Base-by-base conservation (phyloP, 2,888 invertebrate genomes). In the Seira sanloemensis region DNA sequence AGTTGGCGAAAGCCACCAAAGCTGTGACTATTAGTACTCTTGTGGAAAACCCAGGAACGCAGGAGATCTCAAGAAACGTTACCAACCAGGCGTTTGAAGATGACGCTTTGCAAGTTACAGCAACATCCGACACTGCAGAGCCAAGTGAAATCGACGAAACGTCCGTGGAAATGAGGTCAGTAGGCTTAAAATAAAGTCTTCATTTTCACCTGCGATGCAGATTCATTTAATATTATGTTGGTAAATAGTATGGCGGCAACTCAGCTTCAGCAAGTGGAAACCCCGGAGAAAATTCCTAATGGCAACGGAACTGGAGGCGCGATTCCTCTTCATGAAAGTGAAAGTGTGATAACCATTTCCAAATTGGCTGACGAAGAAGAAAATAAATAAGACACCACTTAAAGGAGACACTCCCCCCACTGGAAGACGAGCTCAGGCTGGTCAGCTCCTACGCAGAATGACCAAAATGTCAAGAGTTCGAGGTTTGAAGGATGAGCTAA, bases 1-100 rank as follows among this genome's bases (percentile, higher is more conserved):
- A 91, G 18, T 88, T 92, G 58, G 92, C 92, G 0, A 90, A 92
- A 84, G 91, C 92, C 2, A 91, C 92, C 4, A 92, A 92, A 81
- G 86, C 86, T 25, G 90, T 91, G 9, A 90, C 90, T 1, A 88
- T 90, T 18, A 90, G 90, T 12, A 89, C 90, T 0, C 84, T 90
- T 16, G 87, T 86, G 7, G 86, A 84, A 58, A 84, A 77, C 46
- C 81, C 18, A 65, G 73, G 75, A 23, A 26, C 37, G 2, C 68
- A 58, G 68, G 85, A 84, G 79, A 72, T 86, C 72, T 80, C 83
- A 69, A 21, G 25, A 25, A 66, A 62, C 72, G 65, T 81, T 84
- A 67, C 80, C 84, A 74, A 74, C 26, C 18, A 77, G 78, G 25
- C 18, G 23, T 5, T 65, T 4, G 73, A 76, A 26, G 68, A 67